Conservation (phyloP, 1,140 invertebrate species). For the Drosophila nannoptera region DNA sequence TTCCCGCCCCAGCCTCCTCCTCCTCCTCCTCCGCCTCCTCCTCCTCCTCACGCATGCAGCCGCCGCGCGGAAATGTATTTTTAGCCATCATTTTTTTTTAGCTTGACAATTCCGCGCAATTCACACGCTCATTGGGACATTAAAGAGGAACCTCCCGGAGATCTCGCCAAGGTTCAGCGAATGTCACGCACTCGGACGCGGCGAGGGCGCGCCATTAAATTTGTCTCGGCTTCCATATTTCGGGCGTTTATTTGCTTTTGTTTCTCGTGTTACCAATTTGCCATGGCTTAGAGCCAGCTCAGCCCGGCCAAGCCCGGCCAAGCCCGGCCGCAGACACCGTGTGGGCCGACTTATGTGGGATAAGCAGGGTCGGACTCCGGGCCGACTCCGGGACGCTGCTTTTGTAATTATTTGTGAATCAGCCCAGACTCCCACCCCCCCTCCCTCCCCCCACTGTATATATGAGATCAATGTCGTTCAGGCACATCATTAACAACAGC, state of each 20-base stretch:
- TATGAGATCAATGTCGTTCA: too few species aligned
- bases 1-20: neutral
- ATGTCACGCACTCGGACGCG: too few species aligned
- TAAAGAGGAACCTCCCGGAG: too few species aligned
- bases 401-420: constrained; percentile 21
- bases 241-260: constrained; percentile 8
- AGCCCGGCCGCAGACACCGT: neutral
- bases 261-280: constrained; percentile 21
- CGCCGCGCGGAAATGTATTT: neutral
- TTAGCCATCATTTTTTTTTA: neutral
- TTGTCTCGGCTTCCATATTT: constrained; percentile 11
- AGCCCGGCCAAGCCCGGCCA: neutral
- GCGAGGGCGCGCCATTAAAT: too few species aligned
- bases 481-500: too few species aligned
- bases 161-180: too few species aligned
- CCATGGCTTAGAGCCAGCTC: constrained; percentile 8
- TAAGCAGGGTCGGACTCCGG: neutral
- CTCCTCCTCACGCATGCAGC: neutral
- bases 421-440: too few species aligned
- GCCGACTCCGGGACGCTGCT: constrained; percentile 8
- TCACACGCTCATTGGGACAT: neutral
- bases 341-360: constrained; percentile 6
- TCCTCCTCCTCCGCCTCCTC: neutral
- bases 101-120: neutral
- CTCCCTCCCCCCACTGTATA: too few species aligned